Evolutionary conservation across 2,113 vertebrate genomes (phyloP).

Genomic region (Felis catus): F.catus_Fca126_mat1.0 CM031426.1:56751001-56751500

Average conservation of each 20-base stretch:
- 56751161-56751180: background rate
- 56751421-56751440: background rate
- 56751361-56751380: background rate
- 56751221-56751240: background rate
- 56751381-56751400: background rate
- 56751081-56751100: background rate
- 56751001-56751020: background rate
- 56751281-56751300: background rate
- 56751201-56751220: background rate
- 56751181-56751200: background rate
- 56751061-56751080: background rate
- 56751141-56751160: background rate
- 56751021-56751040: background rate
- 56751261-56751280: background rate
- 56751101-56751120: fast-evolving
- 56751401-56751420: background rate
- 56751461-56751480: background rate
- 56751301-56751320: background rate
- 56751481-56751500: background rate
- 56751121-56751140: background rate
- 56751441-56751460: background rate
- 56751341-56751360: background rate
- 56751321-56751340: background rate
- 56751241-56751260: background rate
- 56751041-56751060: no score